Conservation (phyloP, 2,113 vertebrate genomes). For the Antechinus stuartii region DNA sequence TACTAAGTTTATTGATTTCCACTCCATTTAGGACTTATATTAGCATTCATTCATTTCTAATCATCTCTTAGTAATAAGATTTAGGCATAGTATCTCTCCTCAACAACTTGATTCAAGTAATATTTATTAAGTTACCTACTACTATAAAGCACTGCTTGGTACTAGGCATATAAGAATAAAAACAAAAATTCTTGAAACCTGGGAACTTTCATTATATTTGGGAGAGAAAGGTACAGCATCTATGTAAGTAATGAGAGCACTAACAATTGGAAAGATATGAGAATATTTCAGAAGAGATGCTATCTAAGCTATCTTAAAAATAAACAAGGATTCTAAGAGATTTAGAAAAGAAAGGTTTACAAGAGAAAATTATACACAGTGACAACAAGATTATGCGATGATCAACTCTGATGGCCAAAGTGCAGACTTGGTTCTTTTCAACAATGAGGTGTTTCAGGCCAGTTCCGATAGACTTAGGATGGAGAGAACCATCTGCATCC, state of each 20-base stretch:
- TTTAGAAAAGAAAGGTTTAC: too few species aligned
- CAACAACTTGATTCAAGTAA: not conserved
- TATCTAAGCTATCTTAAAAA: not conserved
- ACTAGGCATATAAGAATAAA: not conserved
- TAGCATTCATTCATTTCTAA: not conserved
- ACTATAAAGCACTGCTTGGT: not conserved
- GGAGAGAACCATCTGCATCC: too few species aligned
- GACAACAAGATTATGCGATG: too few species aligned
- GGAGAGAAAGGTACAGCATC: not conserved
- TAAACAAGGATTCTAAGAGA: not conserved
- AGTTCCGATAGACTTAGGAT: too few species aligned
- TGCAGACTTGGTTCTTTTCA: too few species aligned
- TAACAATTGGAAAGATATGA: not conserved
- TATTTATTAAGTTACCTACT: not conserved
- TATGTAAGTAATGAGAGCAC: not conserved
- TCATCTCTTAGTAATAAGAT: not conserved
- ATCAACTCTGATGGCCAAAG: too few species aligned
- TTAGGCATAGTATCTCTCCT: not conserved
- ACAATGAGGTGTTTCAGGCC: too few species aligned
- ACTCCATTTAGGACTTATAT: not conserved
- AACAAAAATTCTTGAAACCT: not conserved
- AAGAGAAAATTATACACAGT: too few species aligned
- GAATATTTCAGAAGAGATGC: not conserved
- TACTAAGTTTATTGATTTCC: not conserved
- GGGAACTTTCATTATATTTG: not conserved